Conservation (phyloP, 1,140 invertebrate genomes). For the Halictus rubicundus region DNA sequence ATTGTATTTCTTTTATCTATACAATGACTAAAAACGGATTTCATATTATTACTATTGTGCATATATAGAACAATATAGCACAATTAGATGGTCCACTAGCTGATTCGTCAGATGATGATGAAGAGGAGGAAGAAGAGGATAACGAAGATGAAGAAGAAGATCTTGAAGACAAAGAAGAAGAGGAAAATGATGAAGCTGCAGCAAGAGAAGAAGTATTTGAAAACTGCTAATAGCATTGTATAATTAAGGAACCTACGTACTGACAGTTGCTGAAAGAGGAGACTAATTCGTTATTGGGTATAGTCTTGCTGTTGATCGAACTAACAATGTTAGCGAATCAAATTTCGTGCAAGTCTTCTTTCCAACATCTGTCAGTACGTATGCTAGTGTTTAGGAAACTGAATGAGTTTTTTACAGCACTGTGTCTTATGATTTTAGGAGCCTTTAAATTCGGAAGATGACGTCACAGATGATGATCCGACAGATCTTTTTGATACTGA, state of each 20-base stretch:
- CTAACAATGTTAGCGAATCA: too few relatives aligned
- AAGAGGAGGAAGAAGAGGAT: constrained; percentile 89
- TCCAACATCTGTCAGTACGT: too few relatives aligned
- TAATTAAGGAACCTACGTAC: too few relatives aligned
- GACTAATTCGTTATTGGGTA: too few relatives aligned
- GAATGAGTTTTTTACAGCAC: constrained; percentile 5
- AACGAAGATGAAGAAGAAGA: constrained; percentile 87
- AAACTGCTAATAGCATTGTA: not conserved
- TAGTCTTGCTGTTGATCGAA: too few relatives aligned
- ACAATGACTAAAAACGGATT: constrained; percentile 1
- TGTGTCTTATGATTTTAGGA: constrained; percentile 83
- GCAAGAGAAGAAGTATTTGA: constrained; percentile 81
- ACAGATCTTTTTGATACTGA: constrained; percentile 98
- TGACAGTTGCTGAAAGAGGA: too few relatives aligned
- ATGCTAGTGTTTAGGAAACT: not conserved
- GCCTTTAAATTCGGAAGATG: constrained; percentile 96
- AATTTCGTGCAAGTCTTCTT: too few relatives aligned
- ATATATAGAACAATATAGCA: constrained; percentile 74
- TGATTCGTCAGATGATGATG: constrained; percentile 90
- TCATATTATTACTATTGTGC: constrained; percentile 29
- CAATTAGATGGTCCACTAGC: constrained; percentile 87
- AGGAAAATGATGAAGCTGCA: constrained; percentile 84
- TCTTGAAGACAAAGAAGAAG: constrained; percentile 87
- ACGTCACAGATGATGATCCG: constrained; percentile 98
- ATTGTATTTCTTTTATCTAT: not conserved